Base-by-base conservation (phyloP, 2,113 vertebrate species). In the Channa argus region DNA sequence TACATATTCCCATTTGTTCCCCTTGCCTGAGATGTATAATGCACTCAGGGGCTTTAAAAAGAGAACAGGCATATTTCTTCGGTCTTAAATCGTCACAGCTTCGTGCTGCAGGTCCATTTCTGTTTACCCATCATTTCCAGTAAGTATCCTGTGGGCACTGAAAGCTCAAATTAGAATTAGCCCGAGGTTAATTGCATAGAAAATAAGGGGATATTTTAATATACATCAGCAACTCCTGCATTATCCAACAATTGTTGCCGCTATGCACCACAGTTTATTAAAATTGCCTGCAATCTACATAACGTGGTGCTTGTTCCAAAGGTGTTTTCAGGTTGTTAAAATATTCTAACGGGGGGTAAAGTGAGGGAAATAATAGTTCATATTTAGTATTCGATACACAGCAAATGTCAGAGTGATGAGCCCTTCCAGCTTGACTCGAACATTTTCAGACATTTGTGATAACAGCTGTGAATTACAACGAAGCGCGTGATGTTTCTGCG, bases 131-230 rank as follows among this genome's bases (percentile, higher is more conserved):
- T 88, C 52, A 82, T 80, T 74, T 86, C 14, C 71, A 74, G 60
- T n/a, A 74, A 77, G 58, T 63, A 74, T 84, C 61, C 50, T 65
- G 74, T 83, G 74, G 77, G 45, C 59, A 82, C 62, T 69, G 77
- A 65, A 80, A 55, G 64, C 70, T 79, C 85, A 85, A 83, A 88
- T 88, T 82, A 80, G 77, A 62, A 74, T 79, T 80, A 90, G 63
- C 74, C 65, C 63, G 77, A 72, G 82, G 86, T 90, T 90, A 83
- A 88, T 88, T 85, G 63, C 75, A 74, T 77, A 74, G 68, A 74
- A 87, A 85, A 82, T 80, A 80, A 71, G 69, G 54, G 51, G 56
- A 47, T 71, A 65, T 60, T 71, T 69, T 77, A 51, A 44, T 71
- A 76, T 72, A 65, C 81, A 79, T 61, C 53, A 73, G 68, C 39